Evolutionary conservation across 2,888 invertebrate species (phyloP).

Genomic region (Noctua pronuba): DNA sequence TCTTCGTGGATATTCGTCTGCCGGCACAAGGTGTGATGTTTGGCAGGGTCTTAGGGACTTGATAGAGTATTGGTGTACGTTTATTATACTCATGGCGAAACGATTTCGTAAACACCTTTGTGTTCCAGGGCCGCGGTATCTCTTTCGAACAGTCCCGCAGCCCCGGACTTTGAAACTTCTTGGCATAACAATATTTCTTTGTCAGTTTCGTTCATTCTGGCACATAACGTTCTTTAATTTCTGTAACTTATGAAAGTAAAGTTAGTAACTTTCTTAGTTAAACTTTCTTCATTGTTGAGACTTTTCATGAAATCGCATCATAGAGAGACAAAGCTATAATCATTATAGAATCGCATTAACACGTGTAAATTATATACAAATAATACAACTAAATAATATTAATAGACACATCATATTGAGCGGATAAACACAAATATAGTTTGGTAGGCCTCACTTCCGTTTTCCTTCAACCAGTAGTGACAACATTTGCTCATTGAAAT

Average conservation of each 20-base stretch:
- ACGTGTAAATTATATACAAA: background rate
- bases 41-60: background rate
- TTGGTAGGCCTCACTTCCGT: constrained; percentile 66
- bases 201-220: background rate
- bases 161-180: background rate
- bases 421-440: constrained; percentile 48
- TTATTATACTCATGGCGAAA: background rate
- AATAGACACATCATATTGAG: constrained; percentile 13
- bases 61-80: background rate
- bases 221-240: background rate
- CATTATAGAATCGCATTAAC: background rate
- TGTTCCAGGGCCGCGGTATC: no score
- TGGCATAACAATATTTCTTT: background rate
- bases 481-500: constrained; percentile 73
- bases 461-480: constrained; percentile 72
- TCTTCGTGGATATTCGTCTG: background rate
- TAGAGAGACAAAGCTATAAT: background rate
- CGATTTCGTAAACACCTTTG: no score
- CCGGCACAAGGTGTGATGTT: background rate
- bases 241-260: background rate
- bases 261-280: background rate
- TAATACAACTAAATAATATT: background rate
- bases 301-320: background rate
- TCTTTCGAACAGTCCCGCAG: no score
- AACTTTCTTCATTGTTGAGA: background rate